Evolutionary conservation across 2,797 vertebrate species (phyloP).

Genomic region (Sarcophilus harrisii): DNA sequence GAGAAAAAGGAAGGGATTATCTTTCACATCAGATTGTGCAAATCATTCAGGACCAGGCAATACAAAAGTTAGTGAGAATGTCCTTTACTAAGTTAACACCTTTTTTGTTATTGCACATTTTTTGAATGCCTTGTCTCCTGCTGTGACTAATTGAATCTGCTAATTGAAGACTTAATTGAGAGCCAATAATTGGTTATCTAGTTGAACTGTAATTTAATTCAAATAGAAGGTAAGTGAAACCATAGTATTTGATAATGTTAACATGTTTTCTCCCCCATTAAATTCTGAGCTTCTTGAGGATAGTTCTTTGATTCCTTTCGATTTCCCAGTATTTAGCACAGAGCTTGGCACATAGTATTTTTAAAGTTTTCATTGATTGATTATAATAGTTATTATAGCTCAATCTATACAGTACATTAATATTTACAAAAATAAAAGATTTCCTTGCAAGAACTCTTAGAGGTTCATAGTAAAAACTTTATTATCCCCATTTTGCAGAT

Average conservation of each 20-base stretch:
- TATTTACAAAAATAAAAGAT: neutral
- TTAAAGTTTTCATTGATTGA: neutral
- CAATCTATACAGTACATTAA: neutral
- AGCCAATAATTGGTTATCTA: constrained; percentile 49
- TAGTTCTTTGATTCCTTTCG: neutral
- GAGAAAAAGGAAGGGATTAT: constrained; percentile 41
- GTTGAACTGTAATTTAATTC: constrained; percentile 64
- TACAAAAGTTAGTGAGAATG: neutral
- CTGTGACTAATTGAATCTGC: constrained; percentile 38
- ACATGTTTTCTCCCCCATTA: neutral
- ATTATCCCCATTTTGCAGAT: neutral
- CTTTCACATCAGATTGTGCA: constrained; percentile 45
- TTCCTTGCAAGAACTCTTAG: neutral
- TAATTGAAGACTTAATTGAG: constrained; percentile 58
- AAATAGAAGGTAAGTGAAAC: constrained; percentile 61
- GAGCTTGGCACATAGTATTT: neutral
- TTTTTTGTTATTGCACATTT: constrained; percentile 18
- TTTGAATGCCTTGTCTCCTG: constrained; percentile 42
- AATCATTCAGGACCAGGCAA: constrained; percentile 45
- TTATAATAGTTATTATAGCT: neutral
- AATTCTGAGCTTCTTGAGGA: neutral
- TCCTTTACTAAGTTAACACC: neutral
- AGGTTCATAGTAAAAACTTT: neutral
- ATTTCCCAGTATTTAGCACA: neutral
- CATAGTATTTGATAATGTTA: constrained; percentile 11